These are phyloP conservation scores for Emydura subglobosa DNA, from an alignment of 2,113 vertebrate species.

Conservation along the genomic window DNA sequence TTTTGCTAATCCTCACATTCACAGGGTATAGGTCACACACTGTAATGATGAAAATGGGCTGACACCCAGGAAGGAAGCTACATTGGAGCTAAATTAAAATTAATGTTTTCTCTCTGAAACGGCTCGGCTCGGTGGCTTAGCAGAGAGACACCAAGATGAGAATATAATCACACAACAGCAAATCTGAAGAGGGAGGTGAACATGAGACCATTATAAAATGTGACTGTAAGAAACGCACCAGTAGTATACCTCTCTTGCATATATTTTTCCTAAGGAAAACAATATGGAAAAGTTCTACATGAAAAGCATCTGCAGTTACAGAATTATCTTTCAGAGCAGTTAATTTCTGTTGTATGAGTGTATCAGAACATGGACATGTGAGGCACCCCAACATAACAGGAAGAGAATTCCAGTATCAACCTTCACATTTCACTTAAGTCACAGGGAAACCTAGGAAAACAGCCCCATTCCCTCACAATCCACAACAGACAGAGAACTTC, in stretches of 20 bases:
- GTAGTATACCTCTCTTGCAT: background rate
- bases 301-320: background rate
- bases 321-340: background rate
- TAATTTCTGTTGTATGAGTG: too few species aligned
- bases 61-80: background rate
- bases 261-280: background rate
- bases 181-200: background rate
- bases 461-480: background rate
- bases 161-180: background rate
- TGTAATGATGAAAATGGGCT: background rate
- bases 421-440: background rate
- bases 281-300: background rate
- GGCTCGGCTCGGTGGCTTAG: background rate
- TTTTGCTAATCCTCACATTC: constrained; percentile 23
- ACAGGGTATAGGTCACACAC: background rate
- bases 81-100: constrained; percentile 38
- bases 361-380: background rate
- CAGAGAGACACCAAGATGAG: background rate
- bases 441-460: background rate
- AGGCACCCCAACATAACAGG: background rate
- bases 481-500: background rate
- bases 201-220: background rate
- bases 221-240: background rate
- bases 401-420: fast-evolving
- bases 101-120: constrained; percentile 16